phyloP scores from a whole-genome alignment of 2,888 invertebrate species.

The Drosophila greeni region DNA sequence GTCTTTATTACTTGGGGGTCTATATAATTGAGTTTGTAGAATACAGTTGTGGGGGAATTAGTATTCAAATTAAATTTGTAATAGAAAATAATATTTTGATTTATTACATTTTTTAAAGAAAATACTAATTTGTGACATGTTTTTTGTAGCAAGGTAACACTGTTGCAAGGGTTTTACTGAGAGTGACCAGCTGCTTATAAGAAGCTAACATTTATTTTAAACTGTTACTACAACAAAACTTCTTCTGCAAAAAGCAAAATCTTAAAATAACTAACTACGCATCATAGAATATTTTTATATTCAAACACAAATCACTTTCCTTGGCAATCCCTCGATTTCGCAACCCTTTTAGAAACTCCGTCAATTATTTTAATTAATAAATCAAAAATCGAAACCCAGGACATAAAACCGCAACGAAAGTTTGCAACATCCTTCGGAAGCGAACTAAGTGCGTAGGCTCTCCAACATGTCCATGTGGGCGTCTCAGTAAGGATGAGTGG shows the following conservation, averaged over 20 bases:
- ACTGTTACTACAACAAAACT: not conserved
- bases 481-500: constrained; percentile 14
- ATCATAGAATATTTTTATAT: not conserved
- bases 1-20: not conserved
- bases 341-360: not conserved
- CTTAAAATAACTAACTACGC: not conserved
- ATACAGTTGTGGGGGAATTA: not conserved
- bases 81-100: not conserved
- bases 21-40: not conserved
- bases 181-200: not conserved
- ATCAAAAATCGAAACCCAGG: constrained; percentile 36
- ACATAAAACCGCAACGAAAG: constrained; percentile 29
- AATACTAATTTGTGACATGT: not conserved
- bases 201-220: not conserved
- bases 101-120: not conserved
- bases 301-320: not conserved
- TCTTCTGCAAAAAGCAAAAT: not conserved
- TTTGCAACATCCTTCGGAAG: constrained; percentile 34
- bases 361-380: constrained; percentile 47
- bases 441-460: constrained; percentile 16
- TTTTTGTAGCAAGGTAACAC: not conserved
- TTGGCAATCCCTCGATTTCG: not conserved
- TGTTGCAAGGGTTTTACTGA: not conserved
- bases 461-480: constrained; percentile 2
- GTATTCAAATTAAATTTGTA: not conserved